Base-by-base conservation (phyloP, 92 coral and sea anemone species). In the Bergia puertoricense region DNA sequence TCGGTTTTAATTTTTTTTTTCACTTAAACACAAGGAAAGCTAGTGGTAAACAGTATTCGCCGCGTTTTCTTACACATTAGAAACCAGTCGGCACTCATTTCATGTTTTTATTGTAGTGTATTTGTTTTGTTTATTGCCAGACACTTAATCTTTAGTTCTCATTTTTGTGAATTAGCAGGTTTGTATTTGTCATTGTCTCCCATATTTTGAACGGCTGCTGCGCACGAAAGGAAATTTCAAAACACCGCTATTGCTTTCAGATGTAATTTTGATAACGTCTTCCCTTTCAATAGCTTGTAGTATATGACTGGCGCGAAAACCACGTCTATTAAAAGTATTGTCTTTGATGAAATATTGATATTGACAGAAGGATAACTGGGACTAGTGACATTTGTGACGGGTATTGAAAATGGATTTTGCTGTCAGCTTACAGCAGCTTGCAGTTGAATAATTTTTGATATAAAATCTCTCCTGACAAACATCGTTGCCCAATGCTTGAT, bases 221-320 rank as follows among this genome's bases (percentile, higher is more conserved):
- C 44, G 83, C 5, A 50, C 38, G 41, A 50, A 54, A 77, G 51
- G 6, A 54, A 36, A 50, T 13, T 50, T 79, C 69, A 77, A 43
- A 51, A 79, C 83, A 79, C n/a, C 39, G 39, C 83, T 51, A 48
- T 79, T 51, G 68, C 41, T 11, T 51, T 79, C 39, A 79, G 68
- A 79, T 79, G 56, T 45, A 54, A 48, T 79, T 79, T 23, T 51
- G 22, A n/a, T 79, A 46, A 79, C 46, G 2, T 37, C 13, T 37
- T 18, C 46, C 13, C 8, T 23, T 57, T 39, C 42, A 37, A 14
- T 38, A 80, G 85, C 14, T n/a, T 22, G 37, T 77, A 36, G 10
- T 54, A 54, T 46, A 1, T 8, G 50, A 5, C 50, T 8, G 8
- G 50, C 5, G 50, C 1, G 65, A 56, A 56, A 62, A 62, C 69